These are phyloP conservation scores for Melanotaenia nigrans DNA, from an alignment of 2,797 vertebrate species.

Conservation along the genomic window DNA sequence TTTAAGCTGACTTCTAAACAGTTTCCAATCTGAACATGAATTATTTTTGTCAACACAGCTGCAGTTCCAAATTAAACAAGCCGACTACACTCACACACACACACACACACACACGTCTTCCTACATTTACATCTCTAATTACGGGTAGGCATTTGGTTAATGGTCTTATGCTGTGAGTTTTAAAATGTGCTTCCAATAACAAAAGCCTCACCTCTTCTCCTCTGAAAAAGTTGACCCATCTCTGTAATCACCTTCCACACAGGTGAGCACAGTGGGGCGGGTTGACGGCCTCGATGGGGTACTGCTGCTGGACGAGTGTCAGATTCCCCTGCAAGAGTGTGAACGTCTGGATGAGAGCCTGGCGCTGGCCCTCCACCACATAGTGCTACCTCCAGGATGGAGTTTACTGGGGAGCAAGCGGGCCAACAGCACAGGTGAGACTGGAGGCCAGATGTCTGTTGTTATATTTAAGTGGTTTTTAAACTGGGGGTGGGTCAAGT, in stretches of 20 bases:
- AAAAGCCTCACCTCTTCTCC: slow-evolving; percentile 19
- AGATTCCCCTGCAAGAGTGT: slow-evolving; percentile 87
- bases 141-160: slow-evolving; percentile 30
- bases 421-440: slow-evolving; percentile 74
- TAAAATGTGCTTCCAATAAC: slow-evolving; percentile 36
- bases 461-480: background rate
- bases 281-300: slow-evolving; percentile 89
- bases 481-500: too few relatives aligned
- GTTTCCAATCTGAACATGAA: slow-evolving; percentile 19
- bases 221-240: slow-evolving; percentile 28
- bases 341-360: slow-evolving; percentile 91
- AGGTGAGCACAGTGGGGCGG: slow-evolving; percentile 87
- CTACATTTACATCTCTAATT: slow-evolving; percentile 36
- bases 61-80: slow-evolving; percentile 15
- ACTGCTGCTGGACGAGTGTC: slow-evolving; percentile 88
- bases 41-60: slow-evolving; percentile 31
- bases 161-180: slow-evolving; percentile 46
- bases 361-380: slow-evolving; percentile 90
- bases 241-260: slow-evolving; percentile 36
- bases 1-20: background rate
- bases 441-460: background rate
- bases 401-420: slow-evolving; percentile 86
- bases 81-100: too few relatives aligned
- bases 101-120: slow-evolving; percentile 4
- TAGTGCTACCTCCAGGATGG: slow-evolving; percentile 89